Percentiles rank a stretch among this genome's conserved stretches.
Evolutionary conservation across 2,113 vertebrate genomes (phyloP).

Genomic region (Pterophyllum scalare): DNA sequence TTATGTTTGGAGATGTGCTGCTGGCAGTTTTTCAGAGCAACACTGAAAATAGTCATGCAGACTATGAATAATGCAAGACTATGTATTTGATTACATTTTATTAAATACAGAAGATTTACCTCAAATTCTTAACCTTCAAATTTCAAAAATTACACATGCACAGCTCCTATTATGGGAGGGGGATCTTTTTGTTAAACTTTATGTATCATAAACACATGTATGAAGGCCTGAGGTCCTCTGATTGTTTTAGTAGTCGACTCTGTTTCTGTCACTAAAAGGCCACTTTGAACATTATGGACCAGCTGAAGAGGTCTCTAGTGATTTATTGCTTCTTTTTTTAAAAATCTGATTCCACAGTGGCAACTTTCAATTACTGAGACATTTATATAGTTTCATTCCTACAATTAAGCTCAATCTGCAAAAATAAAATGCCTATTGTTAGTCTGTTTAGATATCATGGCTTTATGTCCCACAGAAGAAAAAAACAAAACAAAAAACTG

Average conservation of each 20-base stretch:
- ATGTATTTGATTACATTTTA: not conserved
- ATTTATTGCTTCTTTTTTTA: not conserved
- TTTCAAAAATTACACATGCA: not conserved
- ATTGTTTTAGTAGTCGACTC: not conserved
- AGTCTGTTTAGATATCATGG: not conserved
- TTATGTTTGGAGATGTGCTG: not conserved
- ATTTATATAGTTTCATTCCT: not conserved
- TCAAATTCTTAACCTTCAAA: not conserved
- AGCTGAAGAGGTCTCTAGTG: not conserved
- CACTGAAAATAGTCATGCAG: conserved; percentile 1
- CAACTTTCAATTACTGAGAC: not conserved
- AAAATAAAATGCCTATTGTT: not conserved
- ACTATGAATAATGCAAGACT: not conserved
- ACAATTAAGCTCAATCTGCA: not conserved
- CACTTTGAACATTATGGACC: not conserved
- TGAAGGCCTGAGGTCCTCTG: not conserved
- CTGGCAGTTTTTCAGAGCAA: not conserved
- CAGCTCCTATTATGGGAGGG: not conserved
- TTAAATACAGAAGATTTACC: not conserved
- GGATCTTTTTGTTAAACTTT: not conserved
- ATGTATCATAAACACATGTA: not conserved
- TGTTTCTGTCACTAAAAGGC: conserved; percentile 12
- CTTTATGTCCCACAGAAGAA: not conserved
- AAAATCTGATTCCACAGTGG: not conserved
- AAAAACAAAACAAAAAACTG: no score